Conservation (phyloP, 2,888 invertebrate genomes). For the Adelognathus sp. region DNA sequence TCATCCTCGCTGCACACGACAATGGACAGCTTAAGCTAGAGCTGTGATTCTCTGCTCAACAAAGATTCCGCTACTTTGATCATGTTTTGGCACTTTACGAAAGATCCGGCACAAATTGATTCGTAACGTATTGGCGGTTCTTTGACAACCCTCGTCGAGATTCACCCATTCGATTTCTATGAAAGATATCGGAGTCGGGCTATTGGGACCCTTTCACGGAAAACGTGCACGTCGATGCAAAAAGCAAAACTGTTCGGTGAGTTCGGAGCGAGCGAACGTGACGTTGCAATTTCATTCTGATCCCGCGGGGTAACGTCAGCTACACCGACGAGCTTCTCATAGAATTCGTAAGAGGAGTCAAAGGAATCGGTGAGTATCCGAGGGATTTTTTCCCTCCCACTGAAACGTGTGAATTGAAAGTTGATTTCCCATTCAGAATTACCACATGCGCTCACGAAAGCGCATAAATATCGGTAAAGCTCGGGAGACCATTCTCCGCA, state of each 20-base stretch:
- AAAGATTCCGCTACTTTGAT: slow-evolving; percentile 5
- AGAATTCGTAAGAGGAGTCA: neutral
- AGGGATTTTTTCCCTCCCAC: neutral
- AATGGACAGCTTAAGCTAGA: neutral
- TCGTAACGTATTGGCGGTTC: slow-evolving; percentile 61
- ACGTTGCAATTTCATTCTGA: slow-evolving; percentile 39
- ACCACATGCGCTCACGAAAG: neutral
- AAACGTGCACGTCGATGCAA: slow-evolving; percentile 11
- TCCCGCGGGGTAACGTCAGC: neutral
- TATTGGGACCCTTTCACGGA: neutral
- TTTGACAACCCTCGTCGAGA: slow-evolving; percentile 42
- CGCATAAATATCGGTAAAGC: slow-evolving; percentile 25
- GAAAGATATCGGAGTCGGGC: neutral
- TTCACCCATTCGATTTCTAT: slow-evolving; percentile 55
- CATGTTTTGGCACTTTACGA: slow-evolving; percentile 59
- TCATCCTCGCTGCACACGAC: neutral
- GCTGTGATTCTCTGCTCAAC: neutral
- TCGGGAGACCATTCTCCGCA: slow-evolving; percentile 21
- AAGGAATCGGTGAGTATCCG: neutral
- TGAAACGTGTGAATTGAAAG: slow-evolving; percentile 11
- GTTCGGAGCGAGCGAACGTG: slow-evolving; percentile 25
- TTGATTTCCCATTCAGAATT: slow-evolving; percentile 20
- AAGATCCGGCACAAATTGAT: slow-evolving; percentile 65
- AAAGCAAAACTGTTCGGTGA: neutral
- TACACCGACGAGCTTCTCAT: neutral